phyloP scores from a whole-genome alignment of 23 tunicate species.

The Styela clava region DNA sequence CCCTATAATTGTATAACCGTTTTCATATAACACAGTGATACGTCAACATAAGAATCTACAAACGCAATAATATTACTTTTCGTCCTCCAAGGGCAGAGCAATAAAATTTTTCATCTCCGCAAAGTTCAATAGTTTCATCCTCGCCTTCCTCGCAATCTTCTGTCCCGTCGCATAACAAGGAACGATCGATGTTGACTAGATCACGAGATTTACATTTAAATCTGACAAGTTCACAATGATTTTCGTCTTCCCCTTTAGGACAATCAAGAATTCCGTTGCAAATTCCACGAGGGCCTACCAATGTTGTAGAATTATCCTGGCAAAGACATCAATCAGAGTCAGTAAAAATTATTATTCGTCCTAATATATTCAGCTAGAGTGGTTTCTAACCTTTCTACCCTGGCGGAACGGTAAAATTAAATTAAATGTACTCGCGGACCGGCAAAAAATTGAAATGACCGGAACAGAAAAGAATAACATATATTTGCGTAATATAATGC shows the following conservation, averaged over 20 bases:
- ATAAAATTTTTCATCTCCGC: constrained; percentile 33
- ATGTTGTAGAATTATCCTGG: not conserved
- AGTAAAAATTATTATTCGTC: too few relatives aligned
- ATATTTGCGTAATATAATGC: too few relatives aligned
- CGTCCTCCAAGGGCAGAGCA: constrained; percentile 55
- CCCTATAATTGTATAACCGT: too few relatives aligned
- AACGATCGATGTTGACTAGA: not conserved
- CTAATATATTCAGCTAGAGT: too few relatives aligned
- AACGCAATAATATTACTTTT: constrained; percentile 44
- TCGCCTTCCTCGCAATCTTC: constrained; percentile 50
- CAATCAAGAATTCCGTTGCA: constrained; percentile 13
- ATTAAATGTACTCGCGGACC: too few relatives aligned
- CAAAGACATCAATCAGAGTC: too few relatives aligned
- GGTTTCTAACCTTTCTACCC: too few relatives aligned
- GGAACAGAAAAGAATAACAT: too few relatives aligned
- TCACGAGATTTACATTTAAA: not conserved
- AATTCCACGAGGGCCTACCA: not conserved
- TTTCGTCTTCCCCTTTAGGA: constrained; percentile 12
- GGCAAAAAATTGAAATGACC: too few relatives aligned
- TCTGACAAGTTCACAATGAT: not conserved
- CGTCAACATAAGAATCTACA: too few relatives aligned
- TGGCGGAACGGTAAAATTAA: too few relatives aligned
- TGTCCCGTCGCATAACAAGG: constrained; percentile 59
- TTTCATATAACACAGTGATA: too few relatives aligned
- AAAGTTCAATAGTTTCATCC: constrained; percentile 46